These are phyloP conservation scores for Pseudochirops corinnae DNA, from an alignment of 2,797 vertebrate genomes.

Conservation along the genomic window DNA sequence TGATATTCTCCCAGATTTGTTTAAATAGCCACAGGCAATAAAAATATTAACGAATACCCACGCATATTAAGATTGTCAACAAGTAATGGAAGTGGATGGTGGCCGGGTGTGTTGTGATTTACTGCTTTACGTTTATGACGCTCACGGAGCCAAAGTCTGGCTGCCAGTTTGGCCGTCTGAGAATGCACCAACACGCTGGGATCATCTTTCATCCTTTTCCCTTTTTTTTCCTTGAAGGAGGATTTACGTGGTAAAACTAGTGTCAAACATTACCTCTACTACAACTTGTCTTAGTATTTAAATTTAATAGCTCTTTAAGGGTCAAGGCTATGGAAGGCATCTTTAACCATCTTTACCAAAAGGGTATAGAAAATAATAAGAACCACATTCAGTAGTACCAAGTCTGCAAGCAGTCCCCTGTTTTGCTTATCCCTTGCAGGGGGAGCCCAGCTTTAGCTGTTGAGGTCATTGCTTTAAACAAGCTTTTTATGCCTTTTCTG, in stretches of 20 bases:
- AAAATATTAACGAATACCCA: constrained; percentile 85
- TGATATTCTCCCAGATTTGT: constrained; percentile 80
- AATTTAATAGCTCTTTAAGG: constrained; percentile 79
- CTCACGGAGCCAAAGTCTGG: not conserved
- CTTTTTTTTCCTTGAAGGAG: constrained; percentile 38
- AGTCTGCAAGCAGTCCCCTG: constrained; percentile 32
- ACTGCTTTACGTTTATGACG: constrained; percentile 55
- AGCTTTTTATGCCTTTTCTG: constrained; percentile 47
- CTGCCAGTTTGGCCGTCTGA: constrained; percentile 35
- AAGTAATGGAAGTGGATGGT: constrained; percentile 71
- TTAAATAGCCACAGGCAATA: constrained; percentile 81
- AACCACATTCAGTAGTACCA: constrained; percentile 28
- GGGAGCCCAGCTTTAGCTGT: constrained; percentile 21
- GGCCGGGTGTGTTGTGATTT: constrained; percentile 53
- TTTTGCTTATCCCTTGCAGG: constrained; percentile 39
- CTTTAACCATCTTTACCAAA: constrained; percentile 68
- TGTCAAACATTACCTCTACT: constrained; percentile 66
- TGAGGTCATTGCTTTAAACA: constrained; percentile 57
- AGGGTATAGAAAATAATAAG: constrained; percentile 65
- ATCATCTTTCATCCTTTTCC: constrained; percentile 52
- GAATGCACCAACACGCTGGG: constrained; percentile 56
- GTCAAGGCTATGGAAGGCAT: constrained; percentile 69
- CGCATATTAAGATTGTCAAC: constrained; percentile 72
- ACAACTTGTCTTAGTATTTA: constrained; percentile 76
- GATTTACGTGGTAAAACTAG: constrained; percentile 61